Percentiles rank a stretch among this genome's conserved stretches.
These are phyloP conservation scores for Drosophila aff. DNA, from an alignment of 1,140 invertebrate species.

Conservation along the genomic window DNA sequence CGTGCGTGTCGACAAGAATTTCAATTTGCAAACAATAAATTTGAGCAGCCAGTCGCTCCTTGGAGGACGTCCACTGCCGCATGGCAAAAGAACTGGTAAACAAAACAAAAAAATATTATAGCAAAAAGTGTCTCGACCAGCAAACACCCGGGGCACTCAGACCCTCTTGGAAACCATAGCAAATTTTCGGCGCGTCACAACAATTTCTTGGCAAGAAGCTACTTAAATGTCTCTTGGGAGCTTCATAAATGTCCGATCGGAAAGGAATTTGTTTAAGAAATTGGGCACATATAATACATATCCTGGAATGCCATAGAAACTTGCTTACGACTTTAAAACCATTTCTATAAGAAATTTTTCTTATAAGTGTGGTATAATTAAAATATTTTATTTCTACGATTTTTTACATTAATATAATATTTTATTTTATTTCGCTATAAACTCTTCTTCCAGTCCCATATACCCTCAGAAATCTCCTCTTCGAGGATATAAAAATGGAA, in stretches of 20 bases:
- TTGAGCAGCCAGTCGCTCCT: conserved; percentile 70
- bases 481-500: conserved; percentile 1
- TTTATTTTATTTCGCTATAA: not conserved
- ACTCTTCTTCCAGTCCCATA: not conserved
- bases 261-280: not conserved
- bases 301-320: not conserved
- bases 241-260: not conserved
- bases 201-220: not conserved
- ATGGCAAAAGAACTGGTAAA: conserved; percentile 4
- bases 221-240: not conserved
- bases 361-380: too few species aligned
- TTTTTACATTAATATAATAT: too few species aligned
- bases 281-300: not conserved
- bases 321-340: not conserved
- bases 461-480: not conserved
- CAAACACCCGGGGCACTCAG: conserved; percentile 4
- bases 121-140: conserved; percentile 13
- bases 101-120: conserved; percentile 12
- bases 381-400: too few species aligned
- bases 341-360: too few species aligned
- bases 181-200: not conserved
- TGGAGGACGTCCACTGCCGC: conserved; percentile 35
- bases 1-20: conserved; percentile 82
- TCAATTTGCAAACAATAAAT: conserved; percentile 83
- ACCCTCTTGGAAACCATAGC: not conserved